phyloP scores from a whole-genome alignment of 2,888 invertebrate genomes.

The Amblyteles armatorius region DNA sequence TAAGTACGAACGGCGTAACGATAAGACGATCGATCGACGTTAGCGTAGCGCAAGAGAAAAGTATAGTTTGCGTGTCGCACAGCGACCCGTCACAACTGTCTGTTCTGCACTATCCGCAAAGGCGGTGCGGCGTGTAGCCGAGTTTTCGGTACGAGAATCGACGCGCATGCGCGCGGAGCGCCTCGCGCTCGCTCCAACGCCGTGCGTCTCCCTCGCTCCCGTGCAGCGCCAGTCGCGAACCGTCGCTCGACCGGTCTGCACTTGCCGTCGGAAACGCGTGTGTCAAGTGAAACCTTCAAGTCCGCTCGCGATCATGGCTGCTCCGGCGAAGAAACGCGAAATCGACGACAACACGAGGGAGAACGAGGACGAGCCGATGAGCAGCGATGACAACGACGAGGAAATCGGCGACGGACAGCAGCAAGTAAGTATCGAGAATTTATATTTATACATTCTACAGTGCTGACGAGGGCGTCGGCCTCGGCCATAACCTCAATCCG shows the following conservation, averaged over 20 bases:
- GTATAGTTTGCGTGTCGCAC: background rate
- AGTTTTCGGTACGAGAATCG: background rate
- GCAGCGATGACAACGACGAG: constrained; percentile 75
- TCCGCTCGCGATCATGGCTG: constrained; percentile 78
- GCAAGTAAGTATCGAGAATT: constrained; percentile 70
- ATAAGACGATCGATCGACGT: too few species aligned
- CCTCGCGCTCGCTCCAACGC: background rate
- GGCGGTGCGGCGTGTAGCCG: too few species aligned
- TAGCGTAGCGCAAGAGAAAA: background rate
- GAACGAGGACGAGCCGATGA: constrained; percentile 75
- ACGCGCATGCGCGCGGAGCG: background rate
- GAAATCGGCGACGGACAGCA: constrained; percentile 71
- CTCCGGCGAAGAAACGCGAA: constrained; percentile 82
- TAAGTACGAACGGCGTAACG: too few species aligned
- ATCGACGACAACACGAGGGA: constrained; percentile 73
- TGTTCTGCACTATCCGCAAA: background rate
- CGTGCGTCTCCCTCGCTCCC: constrained; percentile 9
- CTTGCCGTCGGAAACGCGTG: constrained; percentile 22
- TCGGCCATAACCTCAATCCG: constrained; percentile 59
- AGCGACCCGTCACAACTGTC: background rate
- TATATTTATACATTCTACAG: background rate
- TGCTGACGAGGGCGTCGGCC: constrained; percentile 57
- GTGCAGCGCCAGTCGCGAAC: constrained; percentile 27
- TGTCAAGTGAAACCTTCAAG: constrained; percentile 59
- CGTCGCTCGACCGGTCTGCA: constrained; percentile 1